These are phyloP conservation scores for Tachyglossus aculeatus DNA, from an alignment of 2,797 vertebrate genomes.

Conservation along the genomic window DNA sequence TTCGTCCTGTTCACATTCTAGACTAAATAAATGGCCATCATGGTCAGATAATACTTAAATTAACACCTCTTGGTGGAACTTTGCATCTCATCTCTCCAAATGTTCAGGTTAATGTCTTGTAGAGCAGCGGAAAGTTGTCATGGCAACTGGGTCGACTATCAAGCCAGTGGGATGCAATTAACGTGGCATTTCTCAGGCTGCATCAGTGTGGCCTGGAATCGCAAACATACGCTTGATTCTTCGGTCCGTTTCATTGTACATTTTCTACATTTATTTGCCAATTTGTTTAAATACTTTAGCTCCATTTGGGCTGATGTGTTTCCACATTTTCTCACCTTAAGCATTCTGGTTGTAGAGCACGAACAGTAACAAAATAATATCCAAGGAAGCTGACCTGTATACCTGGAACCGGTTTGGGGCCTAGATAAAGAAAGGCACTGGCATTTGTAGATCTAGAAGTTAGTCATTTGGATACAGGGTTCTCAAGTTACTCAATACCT, in stretches of 20 bases:
- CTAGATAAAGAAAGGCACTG: too few relatives aligned
- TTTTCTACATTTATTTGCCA: background rate
- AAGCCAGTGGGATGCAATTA: background rate
- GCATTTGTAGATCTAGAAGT: too few relatives aligned
- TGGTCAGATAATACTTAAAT: background rate
- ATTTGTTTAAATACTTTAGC: background rate
- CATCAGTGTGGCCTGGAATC: background rate
- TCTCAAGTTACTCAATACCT: too few relatives aligned
- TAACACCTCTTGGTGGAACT: background rate
- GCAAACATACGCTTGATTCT: background rate
- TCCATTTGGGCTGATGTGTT: background rate
- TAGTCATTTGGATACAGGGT: too few relatives aligned
- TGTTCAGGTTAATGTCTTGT: background rate
- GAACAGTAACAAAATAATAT: constrained; percentile 6
- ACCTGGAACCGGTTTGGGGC: too few relatives aligned
- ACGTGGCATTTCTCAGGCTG: background rate
- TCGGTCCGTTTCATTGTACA: background rate
- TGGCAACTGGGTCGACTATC: background rate
- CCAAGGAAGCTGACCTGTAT: background rate
- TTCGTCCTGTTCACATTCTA: too few relatives aligned
- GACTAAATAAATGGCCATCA: too few relatives aligned
- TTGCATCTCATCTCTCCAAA: background rate
- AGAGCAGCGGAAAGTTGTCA: background rate
- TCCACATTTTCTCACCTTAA: background rate
- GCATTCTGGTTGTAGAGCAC: background rate